Percentiles rank a stretch among this genome's conserved stretches.
Conservation (phyloP, 2,888 invertebrate genomes). For the Chrysolina oricalcia region DNA sequence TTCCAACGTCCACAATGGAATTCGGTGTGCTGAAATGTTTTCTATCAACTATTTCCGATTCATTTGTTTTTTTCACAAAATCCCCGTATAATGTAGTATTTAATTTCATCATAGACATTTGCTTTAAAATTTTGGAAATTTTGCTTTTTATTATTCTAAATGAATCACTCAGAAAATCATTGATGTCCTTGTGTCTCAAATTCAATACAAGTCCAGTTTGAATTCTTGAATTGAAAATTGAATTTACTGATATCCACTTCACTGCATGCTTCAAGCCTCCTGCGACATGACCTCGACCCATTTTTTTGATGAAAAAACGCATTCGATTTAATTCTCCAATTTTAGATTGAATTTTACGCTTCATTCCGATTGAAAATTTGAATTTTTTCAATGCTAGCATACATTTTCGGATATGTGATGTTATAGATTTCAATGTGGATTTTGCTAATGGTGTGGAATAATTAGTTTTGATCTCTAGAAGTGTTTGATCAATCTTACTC, state of each 20-base stretch:
- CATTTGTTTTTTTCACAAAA: constrained; percentile 30
- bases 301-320: not conserved
- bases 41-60: constrained; percentile 23
- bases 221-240: constrained; percentile 11
- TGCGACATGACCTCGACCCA: not conserved
- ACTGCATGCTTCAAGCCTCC: not conserved
- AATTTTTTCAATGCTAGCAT: not conserved
- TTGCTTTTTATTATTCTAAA: constrained; percentile 20
- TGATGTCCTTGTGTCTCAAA: constrained; percentile 30
- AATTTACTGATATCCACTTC: not conserved
- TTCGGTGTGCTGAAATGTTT: constrained; percentile 34
- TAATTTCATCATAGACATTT: constrained; percentile 23
- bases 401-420: not conserved
- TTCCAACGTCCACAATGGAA: constrained; percentile 32
- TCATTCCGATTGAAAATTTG: too few species aligned
- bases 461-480: not conserved
- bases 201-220: constrained; percentile 32
- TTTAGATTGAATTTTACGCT: not conserved
- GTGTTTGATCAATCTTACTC: not conserved
- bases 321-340: not conserved
- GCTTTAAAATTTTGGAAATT: constrained; percentile 16
- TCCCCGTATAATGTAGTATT: constrained; percentile 14
- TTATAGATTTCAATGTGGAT: not conserved
- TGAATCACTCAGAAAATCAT: constrained; percentile 26
- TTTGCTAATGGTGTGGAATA: not conserved